Evolutionary conservation across 1,140 invertebrate genomes (phyloP), one percentile per base, ranked within the genome.

Genomic region (Lysiphlebus fabarum): DNA sequence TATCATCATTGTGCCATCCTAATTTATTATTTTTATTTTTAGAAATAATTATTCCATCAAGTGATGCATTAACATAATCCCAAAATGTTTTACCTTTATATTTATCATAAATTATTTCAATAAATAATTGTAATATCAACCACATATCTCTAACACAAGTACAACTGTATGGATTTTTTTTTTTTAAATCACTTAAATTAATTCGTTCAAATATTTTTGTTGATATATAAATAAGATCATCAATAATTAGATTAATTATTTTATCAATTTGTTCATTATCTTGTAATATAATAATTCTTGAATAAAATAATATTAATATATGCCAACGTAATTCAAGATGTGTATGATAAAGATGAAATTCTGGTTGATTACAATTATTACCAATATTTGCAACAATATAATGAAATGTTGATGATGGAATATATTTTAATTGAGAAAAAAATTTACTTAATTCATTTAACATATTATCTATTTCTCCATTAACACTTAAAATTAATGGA

Each of bases 321-420:
- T 77, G 50, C 79, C 80, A 81, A 53, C 76, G 64, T 33, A 82
- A 59, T 53, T 82, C 80, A 26, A 82, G 60, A 60, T 80, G 78
- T 12, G 75, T 61, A 63, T 82, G 80, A 58, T 75, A 80, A 51
- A 82, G 65, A 54, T 82, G 80, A 68, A 79, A 80, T 38, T 76
- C 75, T 9, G 77, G 72, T 60, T 80, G 76, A 7, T 62, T 61
- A 53, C 70, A 74, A 78, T 70, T 73, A 55, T 81, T 79, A 6
- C 78, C 79, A 53, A 68, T 50, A 48, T 71, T 73, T 12, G 76
- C 75, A 33, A 69, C 62, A 43, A 71, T 70, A 65, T 78, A 76
- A 64, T 75, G 68, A 41, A 77, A 72, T 14, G 74, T 66, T 10
- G 73, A 74, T 62, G 74, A 72, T 49, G 78, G 72, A 10, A 81